Conservation (phyloP, 2,797 vertebrate genomes). For the Hoplostethus mediterraneus region DNA sequence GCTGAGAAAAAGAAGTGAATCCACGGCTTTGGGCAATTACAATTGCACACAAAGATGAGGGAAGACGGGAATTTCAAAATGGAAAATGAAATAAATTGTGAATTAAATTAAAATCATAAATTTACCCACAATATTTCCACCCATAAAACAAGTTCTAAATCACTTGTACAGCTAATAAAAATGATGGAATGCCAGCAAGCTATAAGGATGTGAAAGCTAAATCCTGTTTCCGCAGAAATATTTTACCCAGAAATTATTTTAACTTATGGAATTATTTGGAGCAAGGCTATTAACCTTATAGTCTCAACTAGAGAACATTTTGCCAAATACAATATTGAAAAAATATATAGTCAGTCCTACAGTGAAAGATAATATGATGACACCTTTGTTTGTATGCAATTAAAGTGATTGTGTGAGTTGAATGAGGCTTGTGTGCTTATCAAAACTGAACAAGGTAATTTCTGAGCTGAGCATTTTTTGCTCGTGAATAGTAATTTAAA, state of each 20-base stretch:
- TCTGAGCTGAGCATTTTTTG: constrained; percentile 11
- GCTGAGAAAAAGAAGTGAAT: constrained; percentile 46
- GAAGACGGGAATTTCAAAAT: constrained; percentile 65
- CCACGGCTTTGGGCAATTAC: constrained; percentile 47
- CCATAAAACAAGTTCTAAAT: constrained; percentile 76
- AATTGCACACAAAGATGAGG: constrained; percentile 59
- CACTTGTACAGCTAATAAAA: constrained; percentile 76
- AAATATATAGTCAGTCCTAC: not conserved
- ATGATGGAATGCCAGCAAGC: constrained; percentile 86
- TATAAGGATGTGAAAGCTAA: constrained; percentile 83
- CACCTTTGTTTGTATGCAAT: not conserved
- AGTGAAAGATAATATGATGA: not conserved
- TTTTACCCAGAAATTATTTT: constrained; percentile 9
- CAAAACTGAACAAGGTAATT: not conserved
- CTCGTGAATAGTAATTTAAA: constrained; percentile 64
- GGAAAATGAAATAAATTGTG: constrained; percentile 65
- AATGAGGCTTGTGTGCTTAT: not conserved
- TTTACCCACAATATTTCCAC: constrained; percentile 69
- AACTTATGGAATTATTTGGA: not conserved
- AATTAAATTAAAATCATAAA: constrained; percentile 66
- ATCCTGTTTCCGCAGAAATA: constrained; percentile 81
- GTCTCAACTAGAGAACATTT: constrained; percentile 5
- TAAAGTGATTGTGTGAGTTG: not conserved
- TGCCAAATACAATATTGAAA: not conserved
- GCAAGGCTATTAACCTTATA: constrained; percentile 8